Base-by-base conservation (phyloP, 2,113 vertebrate species). In the Spea multiplicata region DNA sequence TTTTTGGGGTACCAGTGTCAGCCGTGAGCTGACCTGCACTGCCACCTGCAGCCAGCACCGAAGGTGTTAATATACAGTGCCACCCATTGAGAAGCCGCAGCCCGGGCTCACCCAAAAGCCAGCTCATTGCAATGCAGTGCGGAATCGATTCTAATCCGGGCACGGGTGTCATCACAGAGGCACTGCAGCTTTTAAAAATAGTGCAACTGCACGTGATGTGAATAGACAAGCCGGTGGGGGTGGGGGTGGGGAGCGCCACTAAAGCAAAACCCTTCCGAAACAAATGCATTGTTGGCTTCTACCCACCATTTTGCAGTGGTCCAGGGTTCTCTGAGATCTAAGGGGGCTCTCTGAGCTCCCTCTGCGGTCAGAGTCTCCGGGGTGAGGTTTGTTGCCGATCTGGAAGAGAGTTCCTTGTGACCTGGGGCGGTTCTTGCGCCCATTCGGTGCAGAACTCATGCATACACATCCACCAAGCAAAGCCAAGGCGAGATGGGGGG, bases 241-340 rank as follows among this genome's bases (percentile, higher is more conserved):
- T 79, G 81, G 83, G 69, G 85, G 79, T 86, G 82, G 77, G 84
- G 76, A 79, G 72, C 82, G 73, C 84, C 78, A 84, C 83, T 81
- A 77, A 79, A 85, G 82, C 85, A 75, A 83, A 76, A 85, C 3
- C 71, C 76, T 83, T 74, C 83, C 80, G 2, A 74, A 82, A 57
- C 68, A 76, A 87, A 7, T 52, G 50, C 50, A 7, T 52, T 59
- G 8, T 13, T 59, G 10, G 6, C 14, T 59, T 59, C 55, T 82
- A 96, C 96, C 88, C 92, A 98, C 97, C 97, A 95, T 96, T 90
- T 95, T 98, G 94, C 96, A 97, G 93, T 96, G 94, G 82, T 95
- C 95, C 93, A 96, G 93, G 84, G 92, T 88, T 84, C 95, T 84
- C 80, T 94, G 95, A 83, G 87, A 93, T 89, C 89, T 94, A 85